Conservation (phyloP, 2,888 invertebrate species). For the Norana najaformis region DNA sequence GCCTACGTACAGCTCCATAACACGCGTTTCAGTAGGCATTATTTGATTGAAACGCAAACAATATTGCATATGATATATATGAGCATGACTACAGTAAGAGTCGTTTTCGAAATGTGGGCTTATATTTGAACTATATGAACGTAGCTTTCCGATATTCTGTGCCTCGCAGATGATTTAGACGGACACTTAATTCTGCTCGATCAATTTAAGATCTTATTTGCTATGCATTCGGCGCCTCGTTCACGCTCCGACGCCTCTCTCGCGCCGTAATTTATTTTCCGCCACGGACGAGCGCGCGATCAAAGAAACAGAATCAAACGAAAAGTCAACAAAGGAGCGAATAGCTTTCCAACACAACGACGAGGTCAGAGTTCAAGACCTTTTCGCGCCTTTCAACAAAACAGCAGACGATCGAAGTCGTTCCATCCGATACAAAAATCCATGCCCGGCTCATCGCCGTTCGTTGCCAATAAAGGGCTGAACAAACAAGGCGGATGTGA, state of each 20-base stretch:
- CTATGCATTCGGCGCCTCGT: neutral
- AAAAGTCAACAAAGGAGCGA: neutral
- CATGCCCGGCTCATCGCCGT: neutral
- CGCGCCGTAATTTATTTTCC: neutral
- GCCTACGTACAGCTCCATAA: too few relatives aligned
- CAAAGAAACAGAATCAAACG: conserved; percentile 6
- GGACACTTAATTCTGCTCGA: neutral
- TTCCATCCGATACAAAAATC: neutral
- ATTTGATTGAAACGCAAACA: neutral
- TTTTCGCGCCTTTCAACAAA: neutral
- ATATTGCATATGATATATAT: neutral
- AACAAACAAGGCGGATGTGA: conserved; percentile 7
- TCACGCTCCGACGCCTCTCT: neutral
- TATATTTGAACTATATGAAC: too few relatives aligned
- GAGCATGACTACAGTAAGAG: neutral
- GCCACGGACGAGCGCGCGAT: neutral
- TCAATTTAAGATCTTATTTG: conserved; percentile 4
- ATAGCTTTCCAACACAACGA: neutral
- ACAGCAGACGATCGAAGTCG: conserved; percentile 13
- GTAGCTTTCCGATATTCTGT: neutral
- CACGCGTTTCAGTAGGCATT: too few relatives aligned
- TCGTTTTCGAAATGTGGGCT: neutral
- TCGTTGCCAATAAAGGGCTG: neutral
- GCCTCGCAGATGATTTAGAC: neutral
- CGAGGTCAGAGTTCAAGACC: conserved; percentile 6